A percentile compares a stretch with the other conserved stretches of the same genome.
Evolutionary conservation across 2,113 vertebrate species (phyloP).

Genomic region (Lota lota): DNA sequence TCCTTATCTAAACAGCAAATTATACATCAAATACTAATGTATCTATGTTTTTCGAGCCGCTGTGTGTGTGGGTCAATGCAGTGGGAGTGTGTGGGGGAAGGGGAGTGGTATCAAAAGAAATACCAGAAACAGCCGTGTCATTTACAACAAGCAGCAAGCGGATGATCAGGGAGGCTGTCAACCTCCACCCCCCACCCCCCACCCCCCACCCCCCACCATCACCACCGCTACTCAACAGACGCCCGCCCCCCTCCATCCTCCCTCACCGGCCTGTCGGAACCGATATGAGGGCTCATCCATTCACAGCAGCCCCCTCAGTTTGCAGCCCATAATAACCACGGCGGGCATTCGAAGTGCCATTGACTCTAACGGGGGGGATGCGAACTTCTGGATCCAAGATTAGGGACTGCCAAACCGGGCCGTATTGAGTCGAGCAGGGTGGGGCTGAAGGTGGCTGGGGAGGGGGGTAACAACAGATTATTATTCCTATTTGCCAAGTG

Average conservation of each 20-base stretch:
- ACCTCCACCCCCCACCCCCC: background rate
- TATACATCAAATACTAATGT: too few species aligned
- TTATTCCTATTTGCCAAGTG: slow-evolving; percentile 51
- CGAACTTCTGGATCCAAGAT: too few species aligned
- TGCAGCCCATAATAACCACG: slow-evolving; percentile 40
- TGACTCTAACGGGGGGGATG: slow-evolving; percentile 1
- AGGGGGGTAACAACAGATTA: slow-evolving; percentile 39
- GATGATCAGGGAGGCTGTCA: too few species aligned
- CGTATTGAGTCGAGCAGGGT: slow-evolving; percentile 13
- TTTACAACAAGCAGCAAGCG: too few species aligned
- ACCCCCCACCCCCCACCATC: slow-evolving; percentile 13
- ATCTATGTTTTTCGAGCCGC: too few species aligned
- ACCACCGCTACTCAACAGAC: slow-evolving; percentile 44
- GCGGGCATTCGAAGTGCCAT: slow-evolving; percentile 25
- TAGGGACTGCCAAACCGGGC: slow-evolving; percentile 39
- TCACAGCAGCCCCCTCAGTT: slow-evolving; percentile 43
- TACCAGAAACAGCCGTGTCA: too few species aligned
- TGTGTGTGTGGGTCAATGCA: too few species aligned
- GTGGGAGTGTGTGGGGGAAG: too few species aligned
- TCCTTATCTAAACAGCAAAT: too few species aligned
- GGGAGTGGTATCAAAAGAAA: too few species aligned
- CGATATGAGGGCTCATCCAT: slow-evolving; percentile 54
- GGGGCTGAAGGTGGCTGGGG: background rate
- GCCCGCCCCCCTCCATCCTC: slow-evolving; percentile 38
- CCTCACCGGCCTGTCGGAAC: slow-evolving; percentile 48